Conservation (phyloP, 2,888 invertebrate species). For the Aspidapion aeneum region DNA sequence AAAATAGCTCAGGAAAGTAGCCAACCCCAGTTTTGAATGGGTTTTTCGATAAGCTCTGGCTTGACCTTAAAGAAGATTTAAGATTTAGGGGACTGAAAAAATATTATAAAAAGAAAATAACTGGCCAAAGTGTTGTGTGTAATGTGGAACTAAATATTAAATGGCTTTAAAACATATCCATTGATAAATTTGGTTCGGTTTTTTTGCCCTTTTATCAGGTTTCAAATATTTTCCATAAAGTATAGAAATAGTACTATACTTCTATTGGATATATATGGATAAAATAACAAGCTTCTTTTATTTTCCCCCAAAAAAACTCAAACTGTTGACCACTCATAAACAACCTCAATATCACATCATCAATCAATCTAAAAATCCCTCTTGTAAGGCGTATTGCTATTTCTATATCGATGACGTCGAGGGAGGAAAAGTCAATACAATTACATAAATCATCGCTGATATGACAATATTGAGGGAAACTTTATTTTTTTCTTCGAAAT, state of each 20-base stretch:
- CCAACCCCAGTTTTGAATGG: not conserved
- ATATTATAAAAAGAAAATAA: too few relatives aligned
- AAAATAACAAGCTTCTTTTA: too few relatives aligned
- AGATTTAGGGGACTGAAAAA: too few relatives aligned
- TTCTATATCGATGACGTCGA: slow-evolving; percentile 15
- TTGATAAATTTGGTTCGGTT: too few relatives aligned
- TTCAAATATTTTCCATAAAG: not conserved
- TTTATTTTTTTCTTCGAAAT: too few relatives aligned
- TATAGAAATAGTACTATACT: not conserved
- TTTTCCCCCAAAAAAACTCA: slow-evolving; percentile 6
- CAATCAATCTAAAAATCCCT: slow-evolving; percentile 35
- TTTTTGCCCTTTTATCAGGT: too few relatives aligned
- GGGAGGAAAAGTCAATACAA: slow-evolving; percentile 45
- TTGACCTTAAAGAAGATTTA: not conserved
- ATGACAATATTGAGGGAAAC: slow-evolving; percentile 19
- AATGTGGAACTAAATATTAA: too few relatives aligned
- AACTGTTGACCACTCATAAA: slow-evolving; percentile 37
- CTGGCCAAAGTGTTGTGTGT: too few relatives aligned
- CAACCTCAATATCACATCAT: slow-evolving; percentile 34
- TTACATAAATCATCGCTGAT: slow-evolving; percentile 47
- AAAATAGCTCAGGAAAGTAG: slow-evolving; percentile 43
- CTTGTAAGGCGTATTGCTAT: slow-evolving; percentile 21
- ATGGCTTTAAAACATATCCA: too few relatives aligned
- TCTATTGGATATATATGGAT: not conserved
- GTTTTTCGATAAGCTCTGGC: not conserved